Evolutionary conservation across 2,113 vertebrate genomes (phyloP).

Genomic region (Oncorhynchus clarkii): DNA sequence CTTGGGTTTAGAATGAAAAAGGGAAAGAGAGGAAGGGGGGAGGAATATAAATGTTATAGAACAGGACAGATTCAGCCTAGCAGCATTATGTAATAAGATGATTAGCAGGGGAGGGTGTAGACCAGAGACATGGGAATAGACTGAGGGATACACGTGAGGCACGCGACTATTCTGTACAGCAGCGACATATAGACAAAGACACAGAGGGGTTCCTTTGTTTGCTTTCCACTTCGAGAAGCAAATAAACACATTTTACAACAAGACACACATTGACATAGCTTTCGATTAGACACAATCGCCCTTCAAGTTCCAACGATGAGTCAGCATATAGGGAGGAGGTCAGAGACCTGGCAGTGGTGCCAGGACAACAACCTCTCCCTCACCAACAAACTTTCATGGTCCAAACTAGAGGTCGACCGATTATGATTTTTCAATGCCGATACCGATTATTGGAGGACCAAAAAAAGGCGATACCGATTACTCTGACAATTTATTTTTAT

Average conservation of each 20-base stretch:
- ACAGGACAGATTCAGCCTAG: conserved; percentile 13
- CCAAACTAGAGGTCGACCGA: too few relatives aligned
- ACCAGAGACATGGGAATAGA: background rate
- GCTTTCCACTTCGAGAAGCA: background rate
- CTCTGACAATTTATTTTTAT: accelerated
- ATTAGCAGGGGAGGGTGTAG: conserved; percentile 26
- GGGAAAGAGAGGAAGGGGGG: background rate
- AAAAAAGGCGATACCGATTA: too few relatives aligned
- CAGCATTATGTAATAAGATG: conserved; percentile 50
- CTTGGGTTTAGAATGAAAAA: background rate
- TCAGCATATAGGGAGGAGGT: too few relatives aligned
- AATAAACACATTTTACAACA: background rate
- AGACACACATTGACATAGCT: background rate
- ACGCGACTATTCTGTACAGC: background rate
- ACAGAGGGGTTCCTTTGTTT: background rate
- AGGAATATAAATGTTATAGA: background rate
- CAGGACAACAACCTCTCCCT: too few relatives aligned
- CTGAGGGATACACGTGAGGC: conserved; percentile 55
- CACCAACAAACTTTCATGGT: too few relatives aligned
- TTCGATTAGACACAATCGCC: background rate
- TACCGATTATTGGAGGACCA: too few relatives aligned
- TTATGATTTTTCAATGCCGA: too few relatives aligned
- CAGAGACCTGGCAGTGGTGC: too few relatives aligned
- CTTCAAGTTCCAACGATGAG: too few relatives aligned
- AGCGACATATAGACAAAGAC: conserved; percentile 16